Conservation (phyloP, 2,888 invertebrate species). For the Sphinx pinastri region DNA sequence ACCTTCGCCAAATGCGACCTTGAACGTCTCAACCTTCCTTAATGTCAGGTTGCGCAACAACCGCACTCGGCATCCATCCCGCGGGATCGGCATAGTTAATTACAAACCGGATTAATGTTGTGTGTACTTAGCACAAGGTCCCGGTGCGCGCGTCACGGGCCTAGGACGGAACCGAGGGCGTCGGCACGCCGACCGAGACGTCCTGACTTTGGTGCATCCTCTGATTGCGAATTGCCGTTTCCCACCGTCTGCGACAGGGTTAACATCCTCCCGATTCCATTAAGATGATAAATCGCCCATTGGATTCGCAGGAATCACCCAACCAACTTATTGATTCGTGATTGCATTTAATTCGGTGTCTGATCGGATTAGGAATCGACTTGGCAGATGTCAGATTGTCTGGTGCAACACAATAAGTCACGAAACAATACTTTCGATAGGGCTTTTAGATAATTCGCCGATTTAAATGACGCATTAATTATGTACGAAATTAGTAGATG, state of each 20-base stretch:
- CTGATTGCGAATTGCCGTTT: conserved; percentile 58
- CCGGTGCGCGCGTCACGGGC: conserved; percentile 38
- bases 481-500: conserved; percentile 18
- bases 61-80: conserved; percentile 50
- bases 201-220: conserved; percentile 74
- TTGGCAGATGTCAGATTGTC: conserved; percentile 25
- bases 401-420: conserved; percentile 21
- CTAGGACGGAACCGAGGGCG: conserved; percentile 59
- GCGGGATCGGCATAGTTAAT: conserved; percentile 60
- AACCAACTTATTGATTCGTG: conserved; percentile 26
- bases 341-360: conserved; percentile 34
- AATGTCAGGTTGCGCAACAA: conserved; percentile 74
- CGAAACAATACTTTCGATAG: conserved; percentile 23
- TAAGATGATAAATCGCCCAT: conserved; percentile 46
- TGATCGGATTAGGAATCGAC: conserved; percentile 42
- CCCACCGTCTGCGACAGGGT: conserved; percentile 61
- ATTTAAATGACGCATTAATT: conserved; percentile 22
- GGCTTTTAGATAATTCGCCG: not conserved
- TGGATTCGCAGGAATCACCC: conserved; percentile 2
- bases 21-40: conserved; percentile 82
- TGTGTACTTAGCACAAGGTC: conserved; percentile 41
- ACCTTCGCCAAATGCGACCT: conserved; percentile 80
- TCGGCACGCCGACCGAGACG: conserved; percentile 69
- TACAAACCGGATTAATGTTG: conserved; percentile 51
- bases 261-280: conserved; percentile 60